Evolutionary conservation across 2,113 vertebrate species (phyloP), one percentile per base, ranked within the genome.

Genomic region (Oreochromis niloticus): DNA sequence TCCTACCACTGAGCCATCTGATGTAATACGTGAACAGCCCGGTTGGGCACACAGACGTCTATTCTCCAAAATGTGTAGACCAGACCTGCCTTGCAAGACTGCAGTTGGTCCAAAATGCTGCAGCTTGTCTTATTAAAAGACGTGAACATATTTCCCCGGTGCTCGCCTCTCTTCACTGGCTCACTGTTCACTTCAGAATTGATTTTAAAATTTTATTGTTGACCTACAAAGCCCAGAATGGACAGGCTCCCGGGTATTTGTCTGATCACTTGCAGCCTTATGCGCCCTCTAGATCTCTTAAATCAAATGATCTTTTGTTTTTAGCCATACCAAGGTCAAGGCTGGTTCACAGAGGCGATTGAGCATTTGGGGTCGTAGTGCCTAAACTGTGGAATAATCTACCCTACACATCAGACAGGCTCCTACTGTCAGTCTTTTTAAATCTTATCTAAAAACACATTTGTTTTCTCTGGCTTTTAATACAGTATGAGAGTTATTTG

Each of bases 341-440:
- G 61, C 6, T 63, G 9, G 59, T 36, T 63, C 59, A 63, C 59
- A n/a, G 59, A 63, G 1, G 32, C 2, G 9, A 63, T 63, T 6
- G 0, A 36, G 59, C 6, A 1, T 36, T 63, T 63, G 32, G 1
- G 17, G 32, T 63, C 9, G 0, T 63, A 36, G 59, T 4, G 9
- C 9, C 1, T 0, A 66, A 66, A 36, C 32, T 66, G 17, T 66
- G 61, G 32, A 0, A 36, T 66, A 66, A 66, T 36, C 32, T 7
- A 66, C 32, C 32, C 17, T n/a, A 36, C 61, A 66, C 17, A 63
- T n/a, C 59, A 36, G 59, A 36, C 1, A 61, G 32, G 6, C 17
- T n/a, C 17, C 17, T 36, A 36, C 61, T 63, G 59, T 63, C 32
- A 1, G 1, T 36, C 32, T 36, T 36, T 66, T n/a, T n/a, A 36